Conservation (phyloP, 2,888 invertebrate genomes). For the Chrysolina haemoptera region DNA sequence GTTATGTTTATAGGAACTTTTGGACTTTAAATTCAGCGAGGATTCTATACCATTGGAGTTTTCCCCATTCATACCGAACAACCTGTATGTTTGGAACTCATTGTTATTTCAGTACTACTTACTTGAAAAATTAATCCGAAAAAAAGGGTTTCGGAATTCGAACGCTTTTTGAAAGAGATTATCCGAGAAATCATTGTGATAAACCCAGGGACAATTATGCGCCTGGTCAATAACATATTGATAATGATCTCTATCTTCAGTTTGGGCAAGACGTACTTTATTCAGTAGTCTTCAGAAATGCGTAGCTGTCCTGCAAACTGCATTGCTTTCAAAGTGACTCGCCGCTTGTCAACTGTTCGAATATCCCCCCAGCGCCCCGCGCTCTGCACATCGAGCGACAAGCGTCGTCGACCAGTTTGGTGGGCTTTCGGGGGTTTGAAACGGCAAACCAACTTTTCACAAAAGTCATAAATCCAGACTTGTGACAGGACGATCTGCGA, state of each 20-base stretch:
- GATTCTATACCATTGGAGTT: too few relatives aligned
- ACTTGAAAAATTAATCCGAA: too few relatives aligned
- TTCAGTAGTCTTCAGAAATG: slow-evolving; percentile 21
- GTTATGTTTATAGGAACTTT: too few relatives aligned
- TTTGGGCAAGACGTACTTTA: slow-evolving; percentile 25
- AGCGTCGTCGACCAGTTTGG: slow-evolving; percentile 61
- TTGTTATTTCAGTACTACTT: too few relatives aligned
- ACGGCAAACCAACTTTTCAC: slow-evolving; percentile 65
- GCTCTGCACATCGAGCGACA: slow-evolving; percentile 49
- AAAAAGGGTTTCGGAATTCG: too few relatives aligned
- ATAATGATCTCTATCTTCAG: slow-evolving; percentile 18
- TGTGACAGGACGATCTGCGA: slow-evolving; percentile 59
- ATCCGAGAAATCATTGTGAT: too few relatives aligned
- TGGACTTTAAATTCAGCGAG: too few relatives aligned
- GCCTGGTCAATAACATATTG: background rate
- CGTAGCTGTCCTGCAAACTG: slow-evolving; percentile 41
- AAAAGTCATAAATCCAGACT: slow-evolving; percentile 63
- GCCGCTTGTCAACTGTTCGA: slow-evolving; percentile 57
- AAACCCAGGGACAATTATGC: background rate
- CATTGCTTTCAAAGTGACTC: slow-evolving; percentile 58
- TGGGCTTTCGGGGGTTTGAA: slow-evolving; percentile 64
- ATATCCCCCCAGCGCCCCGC: slow-evolving; percentile 51
- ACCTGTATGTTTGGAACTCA: too few relatives aligned
- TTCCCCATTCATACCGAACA: too few relatives aligned
- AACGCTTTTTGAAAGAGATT: too few relatives aligned